These are phyloP conservation scores for Phrynocephalus forsythii DNA, from an alignment of 2,797 vertebrate genomes.

Conservation along the genomic window DNA sequence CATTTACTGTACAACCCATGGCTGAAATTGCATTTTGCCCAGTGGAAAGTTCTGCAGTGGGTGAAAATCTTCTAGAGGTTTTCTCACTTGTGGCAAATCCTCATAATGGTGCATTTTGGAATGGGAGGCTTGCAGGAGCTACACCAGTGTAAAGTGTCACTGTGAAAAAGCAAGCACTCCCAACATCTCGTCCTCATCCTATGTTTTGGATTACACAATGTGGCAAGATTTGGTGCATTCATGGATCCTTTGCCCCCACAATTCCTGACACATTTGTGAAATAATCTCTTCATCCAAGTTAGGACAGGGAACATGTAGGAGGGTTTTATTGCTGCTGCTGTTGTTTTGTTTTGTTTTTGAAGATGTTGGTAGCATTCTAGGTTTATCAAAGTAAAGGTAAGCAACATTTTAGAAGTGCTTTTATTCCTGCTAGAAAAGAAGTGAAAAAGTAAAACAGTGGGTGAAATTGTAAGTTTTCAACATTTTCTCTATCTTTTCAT, in stretches of 20 bases:
- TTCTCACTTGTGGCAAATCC: no score
- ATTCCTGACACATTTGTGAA: background rate
- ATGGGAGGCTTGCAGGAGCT: background rate
- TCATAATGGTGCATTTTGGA: background rate
- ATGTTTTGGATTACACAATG: background rate
- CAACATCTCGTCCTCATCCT: no score
- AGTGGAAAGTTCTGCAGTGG: no score
- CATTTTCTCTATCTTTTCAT: background rate
- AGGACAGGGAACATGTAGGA: background rate
- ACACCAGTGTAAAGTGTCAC: background rate
- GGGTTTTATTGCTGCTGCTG: background rate
- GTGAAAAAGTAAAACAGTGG: conserved; percentile 5
- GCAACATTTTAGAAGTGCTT: background rate
- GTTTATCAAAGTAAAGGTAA: background rate
- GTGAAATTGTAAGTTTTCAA: background rate
- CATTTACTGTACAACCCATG: no score
- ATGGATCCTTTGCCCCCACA: no score
- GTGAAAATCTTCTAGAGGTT: no score
- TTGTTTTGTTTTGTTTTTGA: background rate
- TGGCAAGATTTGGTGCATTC: no score
- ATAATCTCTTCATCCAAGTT: background rate
- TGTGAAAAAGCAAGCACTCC: background rate
- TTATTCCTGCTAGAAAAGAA: conserved; percentile 34
- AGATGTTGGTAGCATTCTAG: no score
- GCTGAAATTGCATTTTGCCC: no score